Evolutionary conservation across 2,113 vertebrate genomes (phyloP).

Genomic region (Onychorhynchus coronatus): DNA sequence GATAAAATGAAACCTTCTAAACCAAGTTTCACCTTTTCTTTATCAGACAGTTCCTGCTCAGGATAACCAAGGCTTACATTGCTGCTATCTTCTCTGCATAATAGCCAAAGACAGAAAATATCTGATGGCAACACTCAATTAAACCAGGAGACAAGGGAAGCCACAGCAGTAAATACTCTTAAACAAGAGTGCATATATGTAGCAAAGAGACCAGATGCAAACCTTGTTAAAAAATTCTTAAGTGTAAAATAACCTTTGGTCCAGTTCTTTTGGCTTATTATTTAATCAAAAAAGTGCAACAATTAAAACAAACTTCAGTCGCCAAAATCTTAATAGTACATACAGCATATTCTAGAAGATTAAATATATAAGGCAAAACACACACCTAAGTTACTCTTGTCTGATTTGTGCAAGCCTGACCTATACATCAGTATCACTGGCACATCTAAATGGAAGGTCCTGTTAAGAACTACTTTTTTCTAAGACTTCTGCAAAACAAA

Average conservation of each 20-base stretch:
- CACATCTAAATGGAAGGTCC: not conserved
- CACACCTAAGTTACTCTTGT: not conserved
- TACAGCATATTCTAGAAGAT: not conserved
- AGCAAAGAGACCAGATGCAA: not conserved
- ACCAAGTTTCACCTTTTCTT: slow-evolving; percentile 11
- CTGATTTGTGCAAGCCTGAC: not conserved
- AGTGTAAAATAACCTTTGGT: not conserved
- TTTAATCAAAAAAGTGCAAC: not conserved
- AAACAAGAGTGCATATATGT: not conserved
- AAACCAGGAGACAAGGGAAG: not conserved
- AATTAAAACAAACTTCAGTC: not conserved
- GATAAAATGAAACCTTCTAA: slow-evolving; percentile 54
- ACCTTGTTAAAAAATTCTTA: fast-evolving
- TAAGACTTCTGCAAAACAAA: not conserved
- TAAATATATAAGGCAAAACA: not conserved
- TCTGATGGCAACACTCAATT: not conserved
- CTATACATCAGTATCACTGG: not conserved
- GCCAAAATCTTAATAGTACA: not conserved
- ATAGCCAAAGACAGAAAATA: not conserved
- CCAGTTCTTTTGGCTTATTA: not conserved
- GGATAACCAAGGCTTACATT: not conserved
- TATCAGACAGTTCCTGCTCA: not conserved
- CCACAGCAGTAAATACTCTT: not conserved
- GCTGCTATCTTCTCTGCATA: not conserved
- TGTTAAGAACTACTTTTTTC: not conserved